A percentile compares a stretch with the other conserved stretches of the same genome.
These are phyloP conservation scores for Volucella zonaria DNA, from an alignment of 2,888 invertebrate species.

Conservation along the genomic window DNA sequence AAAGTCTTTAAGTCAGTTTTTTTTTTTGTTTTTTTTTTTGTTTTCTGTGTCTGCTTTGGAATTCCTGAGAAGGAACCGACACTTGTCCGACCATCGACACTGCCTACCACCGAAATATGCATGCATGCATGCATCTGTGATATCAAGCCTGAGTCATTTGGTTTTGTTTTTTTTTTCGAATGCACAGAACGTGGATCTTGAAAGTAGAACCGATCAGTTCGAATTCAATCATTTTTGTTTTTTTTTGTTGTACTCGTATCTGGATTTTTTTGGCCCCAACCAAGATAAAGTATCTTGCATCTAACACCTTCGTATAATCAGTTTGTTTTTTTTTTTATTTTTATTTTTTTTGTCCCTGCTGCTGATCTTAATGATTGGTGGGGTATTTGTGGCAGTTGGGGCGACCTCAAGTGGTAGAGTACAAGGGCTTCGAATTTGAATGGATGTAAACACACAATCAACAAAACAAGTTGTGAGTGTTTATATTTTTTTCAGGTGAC, in stretches of 20 bases:
- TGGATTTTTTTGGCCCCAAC: slow-evolving; percentile 15
- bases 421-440: slow-evolving; percentile 1
- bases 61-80: slow-evolving; percentile 66
- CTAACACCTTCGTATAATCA: slow-evolving; percentile 71
- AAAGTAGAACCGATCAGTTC: slow-evolving; percentile 56
- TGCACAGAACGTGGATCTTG: slow-evolving; percentile 46
- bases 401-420: slow-evolving; percentile 22
- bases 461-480: slow-evolving; percentile 64
- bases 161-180: slow-evolving; percentile 23
- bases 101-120: slow-evolving; percentile 50
- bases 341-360: slow-evolving; percentile 46
- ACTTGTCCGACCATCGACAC: slow-evolving; percentile 72
- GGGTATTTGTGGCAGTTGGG: slow-evolving; percentile 28
- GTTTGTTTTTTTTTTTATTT: slow-evolving; percentile 38
- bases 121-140: slow-evolving; percentile 51
- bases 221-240: slow-evolving; percentile 37
- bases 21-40: background rate
- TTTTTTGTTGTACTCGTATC: slow-evolving; percentile 2
- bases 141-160: slow-evolving; percentile 31
- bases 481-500: slow-evolving; percentile 61
- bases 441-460: slow-evolving; percentile 67
- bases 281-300: slow-evolving; percentile 68
- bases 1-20: slow-evolving; percentile 34
- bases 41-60: slow-evolving; percentile 25
- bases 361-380: slow-evolving; percentile 57